Base-by-base conservation (phyloP, 2,888 invertebrate species). In the Ophraella communa region DNA sequence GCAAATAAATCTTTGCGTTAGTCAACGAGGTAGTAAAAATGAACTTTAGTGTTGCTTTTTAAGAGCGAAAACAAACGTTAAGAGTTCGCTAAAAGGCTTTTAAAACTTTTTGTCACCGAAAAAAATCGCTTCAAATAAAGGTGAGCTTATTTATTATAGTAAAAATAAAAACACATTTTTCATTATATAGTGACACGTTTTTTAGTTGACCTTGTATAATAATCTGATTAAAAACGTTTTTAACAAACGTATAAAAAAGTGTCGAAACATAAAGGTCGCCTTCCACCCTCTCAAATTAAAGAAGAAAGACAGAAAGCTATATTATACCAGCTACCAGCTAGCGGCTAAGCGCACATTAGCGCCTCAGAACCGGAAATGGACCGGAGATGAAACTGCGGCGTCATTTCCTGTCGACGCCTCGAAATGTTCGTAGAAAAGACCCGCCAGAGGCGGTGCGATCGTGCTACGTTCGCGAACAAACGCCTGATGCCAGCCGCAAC, bases 331-430 rank as follows among this genome's bases (percentile, higher is more conserved):
- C 52, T 35, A 33, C 33, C 49, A 35, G 57, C 57, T 49, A 49
- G 75, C 73, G 77, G 77, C 77, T 77, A 78, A 79, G 77, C 78
- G 78, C 78, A 77, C 79, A 80, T 81, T 80, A 80, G 80, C 78
- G 79, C 79, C 76, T 73, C 75, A 72, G 74, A 76, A 79, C 75
- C 81, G 83, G 83, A 83, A 83, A 83, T 83, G 79, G 80, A 81
- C 83, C 83, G 83, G 83, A 83, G 83, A 83, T 83, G 82, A 82
- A 82, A 82, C 81, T 81, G 82, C 82, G 82, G 80, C 82, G 82
- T 83, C 83, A 83, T 83, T 82, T 83, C 83, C 83, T 77, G 73
- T 74, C 75, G 78, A 79, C 79, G 79, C 78, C 77, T 61, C 54
- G 54, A 57, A 58, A 45, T 39, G 53, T 54, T 64, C 54, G 64